Conservation (phyloP, 2,797 vertebrate species). For the Acanthurus lineatus region DNA sequence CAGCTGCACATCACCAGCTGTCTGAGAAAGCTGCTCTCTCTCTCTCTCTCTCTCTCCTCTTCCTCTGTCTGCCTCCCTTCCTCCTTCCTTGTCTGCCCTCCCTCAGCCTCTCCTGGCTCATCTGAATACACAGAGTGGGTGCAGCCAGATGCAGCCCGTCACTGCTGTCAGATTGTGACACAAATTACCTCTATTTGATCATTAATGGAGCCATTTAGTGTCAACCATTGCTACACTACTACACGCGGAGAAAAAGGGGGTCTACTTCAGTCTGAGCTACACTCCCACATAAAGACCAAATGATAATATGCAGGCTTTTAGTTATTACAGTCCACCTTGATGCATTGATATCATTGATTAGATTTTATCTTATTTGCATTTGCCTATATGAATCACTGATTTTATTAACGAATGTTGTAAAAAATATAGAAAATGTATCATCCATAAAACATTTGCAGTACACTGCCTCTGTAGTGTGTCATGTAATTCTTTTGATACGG, state of each 20-base stretch:
- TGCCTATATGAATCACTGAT: neutral
- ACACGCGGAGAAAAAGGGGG: constrained; percentile 39
- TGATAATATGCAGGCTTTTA: constrained; percentile 33
- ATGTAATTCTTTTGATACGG: too few relatives aligned
- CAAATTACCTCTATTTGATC: constrained; percentile 83
- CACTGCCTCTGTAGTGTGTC: neutral
- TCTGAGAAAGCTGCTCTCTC: constrained; percentile 71
- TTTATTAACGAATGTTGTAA: neutral
- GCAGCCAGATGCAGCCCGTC: constrained; percentile 70
- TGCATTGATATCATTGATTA: neutral
- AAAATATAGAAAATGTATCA: neutral
- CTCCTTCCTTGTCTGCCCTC: constrained; percentile 53
- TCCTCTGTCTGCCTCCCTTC: constrained; percentile 59
- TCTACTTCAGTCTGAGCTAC: constrained; percentile 49
- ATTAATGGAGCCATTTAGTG: constrained; percentile 81
- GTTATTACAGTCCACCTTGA: neutral
- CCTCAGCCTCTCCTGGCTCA: constrained; percentile 61
- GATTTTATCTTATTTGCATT: neutral
- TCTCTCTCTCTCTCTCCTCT: constrained; percentile 40
- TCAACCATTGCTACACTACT: constrained; percentile 62
- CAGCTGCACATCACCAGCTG: constrained; percentile 80
- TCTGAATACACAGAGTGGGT: constrained; percentile 72
- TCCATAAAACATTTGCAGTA: neutral
- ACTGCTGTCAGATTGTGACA: constrained; percentile 85
- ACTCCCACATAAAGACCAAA: constrained; percentile 43